Evolutionary conservation across 2,888 invertebrate species (phyloP).

Genomic region (Timema podura): DNA sequence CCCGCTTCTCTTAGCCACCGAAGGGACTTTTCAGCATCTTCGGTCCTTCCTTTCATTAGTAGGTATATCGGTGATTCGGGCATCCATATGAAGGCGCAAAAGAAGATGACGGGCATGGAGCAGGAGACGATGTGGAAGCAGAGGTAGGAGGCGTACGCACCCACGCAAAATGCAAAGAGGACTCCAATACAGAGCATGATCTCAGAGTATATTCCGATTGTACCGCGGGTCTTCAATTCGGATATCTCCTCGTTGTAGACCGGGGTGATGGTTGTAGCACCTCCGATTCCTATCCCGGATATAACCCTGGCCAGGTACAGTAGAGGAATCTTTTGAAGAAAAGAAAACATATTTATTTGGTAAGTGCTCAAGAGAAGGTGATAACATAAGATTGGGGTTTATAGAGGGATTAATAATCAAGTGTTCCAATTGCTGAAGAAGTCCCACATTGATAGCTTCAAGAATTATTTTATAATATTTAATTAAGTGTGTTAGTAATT

Average conservation of each 20-base stretch:
- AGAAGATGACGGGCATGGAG: background rate
- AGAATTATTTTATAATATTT: too few relatives aligned
- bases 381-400: too few relatives aligned
- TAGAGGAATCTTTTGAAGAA: conserved; percentile 6
- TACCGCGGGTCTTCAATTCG: background rate
- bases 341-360: background rate
- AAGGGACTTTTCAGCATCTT: background rate
- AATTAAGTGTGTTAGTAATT: too few relatives aligned
- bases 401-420: too few relatives aligned
- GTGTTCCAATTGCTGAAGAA: too few relatives aligned
- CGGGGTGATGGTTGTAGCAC: background rate
- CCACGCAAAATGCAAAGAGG: background rate
- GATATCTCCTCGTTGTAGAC: conserved; percentile 9
- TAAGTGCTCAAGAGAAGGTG: too few relatives aligned
- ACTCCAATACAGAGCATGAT: conserved; percentile 5
- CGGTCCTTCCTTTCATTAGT: background rate
- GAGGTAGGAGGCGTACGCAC: background rate
- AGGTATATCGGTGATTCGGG: background rate
- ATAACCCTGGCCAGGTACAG: conserved; percentile 3
- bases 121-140: conserved; percentile 5
- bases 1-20: background rate
- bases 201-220: background rate
- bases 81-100: conserved; percentile 4
- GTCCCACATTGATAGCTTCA: too few relatives aligned
- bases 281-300: background rate